Percentiles rank a stretch among this genome's conserved stretches.
These are phyloP conservation scores for Notocelia uddmanniana DNA, from an alignment of 2,888 invertebrate species.

Conservation along the genomic window DNA sequence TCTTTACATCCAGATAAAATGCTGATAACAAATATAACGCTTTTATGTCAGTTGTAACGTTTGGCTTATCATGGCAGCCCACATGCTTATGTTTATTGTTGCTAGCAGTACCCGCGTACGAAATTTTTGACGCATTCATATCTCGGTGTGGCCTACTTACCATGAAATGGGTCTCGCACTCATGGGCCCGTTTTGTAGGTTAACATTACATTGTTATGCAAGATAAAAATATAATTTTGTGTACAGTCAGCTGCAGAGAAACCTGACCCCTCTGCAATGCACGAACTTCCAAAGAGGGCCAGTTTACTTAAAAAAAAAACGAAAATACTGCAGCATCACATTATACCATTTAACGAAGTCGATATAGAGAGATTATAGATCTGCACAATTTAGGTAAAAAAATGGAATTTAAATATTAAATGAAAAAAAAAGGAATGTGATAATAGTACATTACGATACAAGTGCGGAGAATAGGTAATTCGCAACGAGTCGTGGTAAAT, in stretches of 20 bases:
- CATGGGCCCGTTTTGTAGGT: constrained; percentile 14
- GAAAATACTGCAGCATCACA: not conserved
- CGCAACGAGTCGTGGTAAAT: no score
- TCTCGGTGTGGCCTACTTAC: constrained; percentile 46
- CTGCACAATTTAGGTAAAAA: no score
- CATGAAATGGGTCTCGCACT: constrained; percentile 18
- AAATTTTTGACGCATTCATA: constrained; percentile 41
- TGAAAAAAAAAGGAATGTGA: no score
- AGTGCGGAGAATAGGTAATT: no score
- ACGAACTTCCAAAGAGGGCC: no score
- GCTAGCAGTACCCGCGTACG: constrained; percentile 43
- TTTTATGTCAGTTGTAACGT: constrained; percentile 36
- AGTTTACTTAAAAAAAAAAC: no score
- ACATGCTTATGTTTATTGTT: constrained; percentile 49
- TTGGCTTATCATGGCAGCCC: constrained; percentile 34
- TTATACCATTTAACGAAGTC: not conserved
- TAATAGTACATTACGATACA: no score
- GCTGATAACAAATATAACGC: constrained; percentile 19
- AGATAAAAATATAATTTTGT: not conserved
- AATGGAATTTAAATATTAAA: no score
- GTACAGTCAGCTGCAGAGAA: no score
- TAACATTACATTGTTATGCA: constrained; percentile 7
- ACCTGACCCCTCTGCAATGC: no score
- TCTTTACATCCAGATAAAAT: constrained; percentile 19
- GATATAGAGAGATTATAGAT: no score